Evolutionary conservation across 1,140 invertebrate genomes (phyloP), one percentile per base, ranked within the genome.

Genomic region (Tribolium castaneum): DNA sequence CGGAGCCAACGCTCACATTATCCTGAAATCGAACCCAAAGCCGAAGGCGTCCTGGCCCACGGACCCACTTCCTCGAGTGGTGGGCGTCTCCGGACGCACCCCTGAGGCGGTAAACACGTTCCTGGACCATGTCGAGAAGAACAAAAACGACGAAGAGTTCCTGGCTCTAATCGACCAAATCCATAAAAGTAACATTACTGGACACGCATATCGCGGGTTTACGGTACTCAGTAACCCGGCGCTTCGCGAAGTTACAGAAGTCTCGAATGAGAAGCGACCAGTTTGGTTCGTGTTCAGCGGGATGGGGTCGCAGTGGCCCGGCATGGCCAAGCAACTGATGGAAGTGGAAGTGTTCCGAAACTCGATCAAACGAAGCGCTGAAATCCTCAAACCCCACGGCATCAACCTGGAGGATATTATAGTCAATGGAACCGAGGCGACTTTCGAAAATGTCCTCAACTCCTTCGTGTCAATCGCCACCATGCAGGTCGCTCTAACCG

Each of bases 271-370:
- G 34, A 91, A 90, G 78, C 90, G 95, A 22, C 97, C 97, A 0
- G 87, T 99, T 19, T 99, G 97, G 95, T 98, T 92, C 86, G 90
- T 99, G 39, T 99, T 98, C 87, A 95, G 97, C 56, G 98, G 98
- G 35, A 99, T 99, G 97, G 98, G 98, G 7, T 93, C 94, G 39
- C 98, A 99, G 88, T 99, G 97, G 97, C 89, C 93, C 52, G 96
- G 96, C 78, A 99, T 99, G 97, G 97, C 92, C 3, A 92, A 92
- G 83, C 90, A 94, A 14, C 88, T 99, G 39, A 93, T 99, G 90
- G 83, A 89, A 45, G 89, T 99, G 39, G 92, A 96, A 54, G 86
- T 89, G 0, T 99, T 99, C 87, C 91, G 91, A 49, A 88, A 91
- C 25, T 94, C 94, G 34, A 92, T 99, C 71, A 87, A 91, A 79